Conservation (phyloP, 2,113 vertebrate genomes). For the Scortum barcoo region DNA sequence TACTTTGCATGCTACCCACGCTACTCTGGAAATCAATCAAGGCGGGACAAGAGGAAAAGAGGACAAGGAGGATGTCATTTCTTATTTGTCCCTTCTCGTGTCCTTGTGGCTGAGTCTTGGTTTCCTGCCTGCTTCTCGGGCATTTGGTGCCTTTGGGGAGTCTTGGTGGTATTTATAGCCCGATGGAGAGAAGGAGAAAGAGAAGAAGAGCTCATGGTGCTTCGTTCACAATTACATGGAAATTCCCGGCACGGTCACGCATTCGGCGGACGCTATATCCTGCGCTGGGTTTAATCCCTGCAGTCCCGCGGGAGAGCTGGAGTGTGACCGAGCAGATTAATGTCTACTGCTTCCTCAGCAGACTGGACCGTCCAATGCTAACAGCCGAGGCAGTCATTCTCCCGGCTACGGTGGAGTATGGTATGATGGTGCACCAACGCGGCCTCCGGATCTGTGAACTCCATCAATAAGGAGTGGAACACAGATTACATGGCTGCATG, state of each 20-base stretch:
- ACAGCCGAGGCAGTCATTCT: slow-evolving; percentile 65
- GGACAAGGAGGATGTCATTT: slow-evolving; percentile 58
- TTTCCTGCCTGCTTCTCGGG: slow-evolving; percentile 55
- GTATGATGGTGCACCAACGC: slow-evolving; percentile 46
- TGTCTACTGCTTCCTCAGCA: slow-evolving; percentile 82
- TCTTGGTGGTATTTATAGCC: slow-evolving; percentile 73
- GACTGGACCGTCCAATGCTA: slow-evolving; percentile 62
- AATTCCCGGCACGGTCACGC: slow-evolving; percentile 82
- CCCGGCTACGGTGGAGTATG: slow-evolving; percentile 33
- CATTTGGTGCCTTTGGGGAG: slow-evolving; percentile 65
- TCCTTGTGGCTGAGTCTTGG: slow-evolving; percentile 60
- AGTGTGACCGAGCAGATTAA: slow-evolving; percentile 84
- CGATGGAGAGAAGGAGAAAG: slow-evolving; percentile 57
- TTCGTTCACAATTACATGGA: slow-evolving; percentile 84
- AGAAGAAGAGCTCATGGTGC: slow-evolving; percentile 63
- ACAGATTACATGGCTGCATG: slow-evolving; percentile 72
- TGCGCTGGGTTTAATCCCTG: slow-evolving; percentile 79
- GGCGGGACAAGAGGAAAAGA: slow-evolving; percentile 39
- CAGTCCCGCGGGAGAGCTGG: slow-evolving; percentile 73
- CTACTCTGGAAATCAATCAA: slow-evolving; percentile 44
- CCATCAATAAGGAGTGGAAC: slow-evolving; percentile 69
- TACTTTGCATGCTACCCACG: neutral
- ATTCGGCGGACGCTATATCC: slow-evolving; percentile 74
- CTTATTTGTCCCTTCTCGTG: slow-evolving; percentile 51
- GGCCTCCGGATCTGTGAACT: slow-evolving; percentile 57